Conservation (phyloP, 2,797 vertebrate species). For the Poeciliopsis paucimaculata region DNA sequence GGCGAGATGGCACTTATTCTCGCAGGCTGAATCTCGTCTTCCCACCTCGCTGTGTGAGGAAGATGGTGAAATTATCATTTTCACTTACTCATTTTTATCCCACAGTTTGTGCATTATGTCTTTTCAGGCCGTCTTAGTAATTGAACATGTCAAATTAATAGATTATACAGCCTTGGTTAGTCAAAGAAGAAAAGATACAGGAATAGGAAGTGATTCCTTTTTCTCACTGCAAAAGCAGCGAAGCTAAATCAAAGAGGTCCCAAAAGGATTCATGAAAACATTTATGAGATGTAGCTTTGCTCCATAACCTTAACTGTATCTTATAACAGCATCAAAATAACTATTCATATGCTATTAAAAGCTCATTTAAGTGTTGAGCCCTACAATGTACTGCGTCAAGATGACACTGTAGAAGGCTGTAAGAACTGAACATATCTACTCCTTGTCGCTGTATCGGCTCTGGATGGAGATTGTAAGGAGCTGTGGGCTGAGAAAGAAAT, state of each 20-base stretch:
- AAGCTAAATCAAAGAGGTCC: conserved; percentile 12
- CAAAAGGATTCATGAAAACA: conserved; percentile 15
- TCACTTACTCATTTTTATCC: conserved; percentile 43
- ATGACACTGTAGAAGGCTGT: conserved; percentile 37
- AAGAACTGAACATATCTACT: conserved; percentile 39
- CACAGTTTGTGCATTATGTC: conserved; percentile 24
- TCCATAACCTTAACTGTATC: conserved; percentile 37
- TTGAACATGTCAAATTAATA: conserved; percentile 10
- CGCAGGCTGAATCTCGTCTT: conserved; percentile 56
- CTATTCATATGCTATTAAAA: conserved; percentile 37
- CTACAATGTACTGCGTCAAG: conserved; percentile 39
- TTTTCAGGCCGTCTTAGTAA: conserved; percentile 13
- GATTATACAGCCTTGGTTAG: not conserved
- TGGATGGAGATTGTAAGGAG: conserved; percentile 67
- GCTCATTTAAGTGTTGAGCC: conserved; percentile 15
- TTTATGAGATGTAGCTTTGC: conserved; percentile 28
- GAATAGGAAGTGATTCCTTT: not conserved
- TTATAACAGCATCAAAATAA: conserved; percentile 42
- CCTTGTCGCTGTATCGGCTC: conserved; percentile 54
- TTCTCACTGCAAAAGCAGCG: not conserved
- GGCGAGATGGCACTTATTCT: conserved; percentile 62
- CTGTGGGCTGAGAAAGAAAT: conserved; percentile 59
- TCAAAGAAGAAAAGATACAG: not conserved
- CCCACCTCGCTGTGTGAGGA: conserved; percentile 49
- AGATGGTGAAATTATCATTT: conserved; percentile 53